Base-by-base conservation (phyloP, 2,113 vertebrate species). In the Cephalopterus ornatus region DNA sequence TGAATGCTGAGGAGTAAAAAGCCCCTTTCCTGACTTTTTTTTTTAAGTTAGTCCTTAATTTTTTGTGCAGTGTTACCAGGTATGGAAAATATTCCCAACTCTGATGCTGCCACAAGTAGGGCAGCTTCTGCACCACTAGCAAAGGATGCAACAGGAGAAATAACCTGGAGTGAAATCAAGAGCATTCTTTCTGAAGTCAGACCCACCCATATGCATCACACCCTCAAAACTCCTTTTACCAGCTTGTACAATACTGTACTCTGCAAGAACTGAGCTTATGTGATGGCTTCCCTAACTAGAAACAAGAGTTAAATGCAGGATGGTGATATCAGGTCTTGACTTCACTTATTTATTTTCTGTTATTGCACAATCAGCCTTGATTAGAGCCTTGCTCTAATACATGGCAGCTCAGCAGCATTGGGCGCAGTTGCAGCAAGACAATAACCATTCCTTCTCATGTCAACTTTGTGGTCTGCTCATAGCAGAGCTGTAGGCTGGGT, bases 131-230 rank as follows among this genome's bases (percentile, higher is more conserved):
- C 13, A 37, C 33, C 19, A 2, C 21, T 30, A 32, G 37, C 22
- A 66, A 82, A 72, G 28, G 11, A 20, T 35, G 32, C 5, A 41
- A 56, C 1, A 8, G 22, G 20, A 5, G 42, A 70, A 83, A 92
- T 21, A 72, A 50, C n/a, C 37, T 19, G 26, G 22, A 11, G 16
- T 61, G 58, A 72, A 75, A 52, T 32, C 37, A 81, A 28, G 55
- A 55, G 37, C 9, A 1, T n/a, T 41, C 56, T 77, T 70, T 55
- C 13, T 88, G 44, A 20, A 42, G 12, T 33, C 55, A n/a, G n/a
- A 50, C 8, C 5, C 17, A 1, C 19, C 5, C 9, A 11, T 6
- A 4, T 1, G 5, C 33, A 41, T 21, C 2, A 1, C 21, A 5
- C 9, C 4, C 16, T 46, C 44, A 52, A 35, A 76, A 49, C 8